Evolutionary conservation across 1,140 invertebrate species (phyloP).

Genomic region (Neomicropteryx cornuta): DNA sequence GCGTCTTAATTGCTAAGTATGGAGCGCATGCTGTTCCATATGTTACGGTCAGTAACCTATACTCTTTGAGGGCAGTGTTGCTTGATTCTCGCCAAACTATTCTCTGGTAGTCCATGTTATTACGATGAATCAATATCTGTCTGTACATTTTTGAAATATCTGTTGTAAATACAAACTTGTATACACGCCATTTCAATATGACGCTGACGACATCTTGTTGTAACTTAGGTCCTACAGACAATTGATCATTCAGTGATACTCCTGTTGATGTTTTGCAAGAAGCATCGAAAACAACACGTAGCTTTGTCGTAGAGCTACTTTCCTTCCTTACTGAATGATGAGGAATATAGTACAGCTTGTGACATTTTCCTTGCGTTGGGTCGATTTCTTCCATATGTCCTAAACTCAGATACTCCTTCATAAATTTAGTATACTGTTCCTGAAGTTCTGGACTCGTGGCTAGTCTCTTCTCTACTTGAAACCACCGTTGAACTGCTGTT

Average conservation of each 20-base stretch:
- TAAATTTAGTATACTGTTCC: no score
- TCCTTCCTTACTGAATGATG: slow-evolving; percentile 20
- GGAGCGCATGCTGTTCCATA: slow-evolving; percentile 23
- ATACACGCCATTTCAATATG: slow-evolving; percentile 18
- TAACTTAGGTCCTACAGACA: slow-evolving; percentile 20
- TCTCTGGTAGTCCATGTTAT: slow-evolving; percentile 19
- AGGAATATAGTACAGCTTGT: no score
- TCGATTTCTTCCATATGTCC: background rate
- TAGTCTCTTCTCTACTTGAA: no score
- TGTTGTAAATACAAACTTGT: slow-evolving; percentile 16
- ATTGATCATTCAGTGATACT: slow-evolving; percentile 17
- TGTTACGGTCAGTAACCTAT: slow-evolving; percentile 20
- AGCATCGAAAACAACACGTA: slow-evolving; percentile 18
- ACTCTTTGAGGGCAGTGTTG: slow-evolving; percentile 10
- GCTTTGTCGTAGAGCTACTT: slow-evolving; percentile 13
- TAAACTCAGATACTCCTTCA: no score
- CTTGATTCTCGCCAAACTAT: slow-evolving; percentile 23
- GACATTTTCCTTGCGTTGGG: no score
- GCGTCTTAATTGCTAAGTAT: slow-evolving; percentile 23
- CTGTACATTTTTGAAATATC: slow-evolving; percentile 38
- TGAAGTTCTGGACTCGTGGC: no score
- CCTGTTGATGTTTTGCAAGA: slow-evolving; percentile 13
- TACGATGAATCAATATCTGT: slow-evolving; percentile 21
- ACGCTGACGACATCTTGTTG: slow-evolving; percentile 17
- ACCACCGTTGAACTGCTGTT: no score